Percentiles rank a stretch among this genome's conserved stretches.
phyloP scores from a whole-genome alignment of 64 coral and sea anemone genomes.

The Stichodactyla mertensii region DNA sequence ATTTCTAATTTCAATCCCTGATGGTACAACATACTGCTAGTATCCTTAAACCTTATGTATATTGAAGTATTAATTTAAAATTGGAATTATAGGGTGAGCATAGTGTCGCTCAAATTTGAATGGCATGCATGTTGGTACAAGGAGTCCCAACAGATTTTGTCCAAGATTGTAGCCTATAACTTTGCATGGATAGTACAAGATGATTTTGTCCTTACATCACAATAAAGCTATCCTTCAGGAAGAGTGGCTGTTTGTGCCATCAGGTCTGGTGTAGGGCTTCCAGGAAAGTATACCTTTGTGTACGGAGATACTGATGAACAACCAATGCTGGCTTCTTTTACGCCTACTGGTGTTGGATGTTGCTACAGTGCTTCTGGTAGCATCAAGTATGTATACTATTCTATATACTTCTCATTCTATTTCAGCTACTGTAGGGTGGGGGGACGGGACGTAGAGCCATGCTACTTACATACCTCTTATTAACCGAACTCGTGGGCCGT shows the following conservation, averaged over 20 bases:
- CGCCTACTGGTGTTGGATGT: slow-evolving; percentile 52
- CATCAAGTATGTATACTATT: slow-evolving; percentile 48
- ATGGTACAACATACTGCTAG: slow-evolving; percentile 82
- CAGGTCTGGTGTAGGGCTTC: slow-evolving; percentile 51
- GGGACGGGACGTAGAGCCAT: no score
- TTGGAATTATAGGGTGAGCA: no score
- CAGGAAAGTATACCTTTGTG: slow-evolving; percentile 84
- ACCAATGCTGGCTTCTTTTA: slow-evolving; percentile 64
- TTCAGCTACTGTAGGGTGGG: neutral
- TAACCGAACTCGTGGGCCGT: no score
- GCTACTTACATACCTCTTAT: no score
- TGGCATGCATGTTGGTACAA: no score
- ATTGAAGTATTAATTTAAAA: neutral
- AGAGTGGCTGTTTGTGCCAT: slow-evolving; percentile 61
- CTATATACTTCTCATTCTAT: neutral
- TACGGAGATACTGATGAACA: slow-evolving; percentile 45
- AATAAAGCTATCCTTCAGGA: slow-evolving; percentile 74
- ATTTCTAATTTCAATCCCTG: slow-evolving; percentile 64
- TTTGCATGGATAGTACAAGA: no score
- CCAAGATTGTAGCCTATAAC: no score
- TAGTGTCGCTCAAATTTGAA: no score
- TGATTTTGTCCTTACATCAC: slow-evolving; percentile 48
- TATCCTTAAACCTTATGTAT: slow-evolving; percentile 40
- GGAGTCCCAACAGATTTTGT: neutral
- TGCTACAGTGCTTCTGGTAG: slow-evolving; percentile 65